Percentiles rank a stretch among this genome's conserved stretches.
These are phyloP conservation scores for Peromyscus eremicus DNA, from an alignment of 2,797 vertebrate species.

Conservation along the genomic window DNA sequence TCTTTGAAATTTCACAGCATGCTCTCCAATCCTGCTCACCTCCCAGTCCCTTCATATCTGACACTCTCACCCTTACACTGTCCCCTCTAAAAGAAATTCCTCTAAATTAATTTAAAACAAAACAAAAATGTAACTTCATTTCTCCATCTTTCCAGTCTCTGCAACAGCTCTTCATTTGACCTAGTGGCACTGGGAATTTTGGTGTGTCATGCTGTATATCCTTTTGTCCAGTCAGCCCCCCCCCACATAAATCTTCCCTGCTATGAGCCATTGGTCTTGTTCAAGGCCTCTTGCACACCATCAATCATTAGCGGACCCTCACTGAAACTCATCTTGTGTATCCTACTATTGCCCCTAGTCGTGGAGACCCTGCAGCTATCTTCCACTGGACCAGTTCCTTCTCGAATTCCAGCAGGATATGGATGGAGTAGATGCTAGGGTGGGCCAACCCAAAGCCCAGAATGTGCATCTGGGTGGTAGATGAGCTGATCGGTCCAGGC, in stretches of 20 bases:
- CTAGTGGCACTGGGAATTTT: not conserved
- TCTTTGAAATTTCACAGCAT: not conserved
- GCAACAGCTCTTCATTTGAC: not conserved
- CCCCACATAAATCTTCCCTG: not conserved
- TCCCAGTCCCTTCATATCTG: not conserved
- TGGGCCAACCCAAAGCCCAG: not conserved
- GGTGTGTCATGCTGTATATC: not conserved
- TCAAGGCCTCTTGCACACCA: not conserved
- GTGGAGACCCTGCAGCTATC: too few relatives aligned
- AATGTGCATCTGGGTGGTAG: not conserved
- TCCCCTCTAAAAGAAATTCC: not conserved
- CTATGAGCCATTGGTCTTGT: not conserved
- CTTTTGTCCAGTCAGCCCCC: not conserved
- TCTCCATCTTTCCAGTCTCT: not conserved
- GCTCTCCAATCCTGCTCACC: not conserved
- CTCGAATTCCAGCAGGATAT: not conserved
- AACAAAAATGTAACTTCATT: not conserved
- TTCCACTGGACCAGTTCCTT: too few relatives aligned
- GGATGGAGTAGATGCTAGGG: not conserved
- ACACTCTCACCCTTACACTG: not conserved
- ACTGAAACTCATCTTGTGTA: too few relatives aligned
- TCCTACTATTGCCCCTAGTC: too few relatives aligned
- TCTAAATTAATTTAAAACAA: not conserved
- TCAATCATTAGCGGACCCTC: not conserved
- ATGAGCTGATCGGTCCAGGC: too few relatives aligned